phyloP scores from a whole-genome alignment of 2,797 vertebrate species.

The Scyliorhinus canicula region DNA sequence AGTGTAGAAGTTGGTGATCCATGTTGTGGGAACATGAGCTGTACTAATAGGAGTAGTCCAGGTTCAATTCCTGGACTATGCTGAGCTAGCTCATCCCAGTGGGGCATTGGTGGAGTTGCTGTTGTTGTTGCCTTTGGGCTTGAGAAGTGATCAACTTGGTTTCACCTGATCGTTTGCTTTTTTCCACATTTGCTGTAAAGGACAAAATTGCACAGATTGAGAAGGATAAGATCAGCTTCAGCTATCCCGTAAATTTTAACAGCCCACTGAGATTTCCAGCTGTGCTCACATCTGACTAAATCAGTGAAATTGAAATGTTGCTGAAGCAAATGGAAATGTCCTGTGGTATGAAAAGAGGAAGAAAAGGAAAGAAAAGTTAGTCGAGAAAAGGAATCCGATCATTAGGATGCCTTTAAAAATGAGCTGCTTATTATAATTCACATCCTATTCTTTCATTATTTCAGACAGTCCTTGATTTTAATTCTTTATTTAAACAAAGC shows the following conservation, averaged over 20 bases:
- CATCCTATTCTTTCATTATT: neutral
- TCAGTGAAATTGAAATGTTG: neutral
- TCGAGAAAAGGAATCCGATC: neutral
- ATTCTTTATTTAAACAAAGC: neutral
- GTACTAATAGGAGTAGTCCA: neutral
- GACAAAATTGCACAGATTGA: neutral
- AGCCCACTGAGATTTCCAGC: conserved; percentile 3
- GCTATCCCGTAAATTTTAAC: neutral
- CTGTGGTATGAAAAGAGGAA: neutral
- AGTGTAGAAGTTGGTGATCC: neutral
- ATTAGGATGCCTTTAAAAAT: neutral
- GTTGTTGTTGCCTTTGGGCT: neutral
- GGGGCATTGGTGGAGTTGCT: neutral
- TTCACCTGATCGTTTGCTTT: neutral
- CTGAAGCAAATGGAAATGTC: neutral
- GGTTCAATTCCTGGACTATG: neutral
- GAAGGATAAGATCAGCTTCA: neutral
- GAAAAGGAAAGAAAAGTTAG: neutral
- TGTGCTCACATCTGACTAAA: conserved; percentile 3
- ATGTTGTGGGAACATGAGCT: conserved; percentile 4
- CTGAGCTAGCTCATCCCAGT: neutral
- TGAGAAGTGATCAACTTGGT: neutral
- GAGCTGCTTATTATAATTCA: neutral
- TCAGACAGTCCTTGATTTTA: neutral
- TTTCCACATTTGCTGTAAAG: neutral